Evolutionary conservation across 2,113 vertebrate genomes (phyloP).

Genomic region (Atractosteus spatula): DNA sequence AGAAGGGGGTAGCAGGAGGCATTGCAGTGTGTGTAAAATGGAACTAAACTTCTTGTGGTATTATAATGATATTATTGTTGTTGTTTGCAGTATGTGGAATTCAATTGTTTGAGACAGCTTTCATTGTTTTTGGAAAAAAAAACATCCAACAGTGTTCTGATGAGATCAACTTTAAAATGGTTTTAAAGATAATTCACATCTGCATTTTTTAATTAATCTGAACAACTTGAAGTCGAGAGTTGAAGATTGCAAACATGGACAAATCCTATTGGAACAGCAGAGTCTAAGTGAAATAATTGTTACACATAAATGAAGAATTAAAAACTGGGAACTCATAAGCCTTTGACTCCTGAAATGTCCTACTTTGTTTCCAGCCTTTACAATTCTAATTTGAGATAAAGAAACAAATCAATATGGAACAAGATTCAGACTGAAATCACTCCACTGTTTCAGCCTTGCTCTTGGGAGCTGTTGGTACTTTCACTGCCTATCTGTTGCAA

Average conservation of each 20-base stretch:
- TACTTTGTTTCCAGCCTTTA: neutral
- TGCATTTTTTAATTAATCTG: conserved; percentile 2
- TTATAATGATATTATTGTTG: no score
- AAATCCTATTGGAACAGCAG: conserved; percentile 11
- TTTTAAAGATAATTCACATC: no score
- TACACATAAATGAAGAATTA: no score
- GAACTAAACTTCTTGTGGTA: no score
- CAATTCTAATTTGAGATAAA: neutral
- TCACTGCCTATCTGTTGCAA: neutral
- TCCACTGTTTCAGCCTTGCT: neutral
- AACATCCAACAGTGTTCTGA: no score
- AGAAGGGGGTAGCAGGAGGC: no score
- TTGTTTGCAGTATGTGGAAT: no score
- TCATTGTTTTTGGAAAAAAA: no score
- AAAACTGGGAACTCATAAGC: neutral
- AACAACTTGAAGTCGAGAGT: neutral
- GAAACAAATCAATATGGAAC: neutral
- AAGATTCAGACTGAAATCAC: neutral
- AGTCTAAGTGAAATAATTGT: conserved; percentile 5
- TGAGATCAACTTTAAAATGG: no score
- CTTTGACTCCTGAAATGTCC: neutral
- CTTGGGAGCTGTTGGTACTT: neutral
- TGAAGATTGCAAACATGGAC: neutral
- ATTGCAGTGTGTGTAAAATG: no score
- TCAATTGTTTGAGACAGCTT: no score